phyloP scores from a whole-genome alignment of 2,888 invertebrate genomes.

The Oeneis ivallda region DNA sequence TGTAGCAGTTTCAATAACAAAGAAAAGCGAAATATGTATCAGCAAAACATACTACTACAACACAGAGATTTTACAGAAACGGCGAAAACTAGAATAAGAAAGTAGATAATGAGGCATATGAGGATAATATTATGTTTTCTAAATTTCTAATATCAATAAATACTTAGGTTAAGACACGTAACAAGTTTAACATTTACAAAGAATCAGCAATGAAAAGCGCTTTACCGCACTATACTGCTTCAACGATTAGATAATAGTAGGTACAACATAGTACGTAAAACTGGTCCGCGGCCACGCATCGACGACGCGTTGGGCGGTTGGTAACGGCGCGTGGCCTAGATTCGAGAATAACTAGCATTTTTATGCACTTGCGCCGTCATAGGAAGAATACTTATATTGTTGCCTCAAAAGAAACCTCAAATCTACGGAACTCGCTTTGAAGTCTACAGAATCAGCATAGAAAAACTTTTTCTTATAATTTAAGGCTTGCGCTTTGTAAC shows the following conservation, averaged over 20 bases:
- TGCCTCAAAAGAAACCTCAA: not conserved
- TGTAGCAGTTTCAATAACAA: too few relatives aligned
- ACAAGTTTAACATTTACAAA: not conserved
- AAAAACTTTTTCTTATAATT: not conserved
- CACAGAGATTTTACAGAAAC: too few relatives aligned
- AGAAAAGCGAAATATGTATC: too few relatives aligned
- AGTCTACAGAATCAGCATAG: not conserved
- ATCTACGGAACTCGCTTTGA: not conserved
- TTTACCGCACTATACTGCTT: constrained; percentile 9
- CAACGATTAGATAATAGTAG: constrained; percentile 21
- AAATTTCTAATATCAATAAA: not conserved
- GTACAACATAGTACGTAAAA: constrained; percentile 26
- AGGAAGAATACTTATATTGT: not conserved
- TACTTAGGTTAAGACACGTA: not conserved
- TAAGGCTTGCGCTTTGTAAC: too few relatives aligned
- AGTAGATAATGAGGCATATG: too few relatives aligned
- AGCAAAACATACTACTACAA: too few relatives aligned
- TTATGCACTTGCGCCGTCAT: constrained; percentile 23
- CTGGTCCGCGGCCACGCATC: constrained; percentile 39
- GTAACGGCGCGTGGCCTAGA: constrained; percentile 38
- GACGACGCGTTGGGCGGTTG: constrained; percentile 29
- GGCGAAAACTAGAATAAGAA: too few relatives aligned
- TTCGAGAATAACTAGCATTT: constrained; percentile 42
- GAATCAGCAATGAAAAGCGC: constrained; percentile 1
- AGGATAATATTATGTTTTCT: too few relatives aligned